phyloP scores from a whole-genome alignment of 2,797 vertebrate genomes.

The Lutjanus campechanus region DNA sequence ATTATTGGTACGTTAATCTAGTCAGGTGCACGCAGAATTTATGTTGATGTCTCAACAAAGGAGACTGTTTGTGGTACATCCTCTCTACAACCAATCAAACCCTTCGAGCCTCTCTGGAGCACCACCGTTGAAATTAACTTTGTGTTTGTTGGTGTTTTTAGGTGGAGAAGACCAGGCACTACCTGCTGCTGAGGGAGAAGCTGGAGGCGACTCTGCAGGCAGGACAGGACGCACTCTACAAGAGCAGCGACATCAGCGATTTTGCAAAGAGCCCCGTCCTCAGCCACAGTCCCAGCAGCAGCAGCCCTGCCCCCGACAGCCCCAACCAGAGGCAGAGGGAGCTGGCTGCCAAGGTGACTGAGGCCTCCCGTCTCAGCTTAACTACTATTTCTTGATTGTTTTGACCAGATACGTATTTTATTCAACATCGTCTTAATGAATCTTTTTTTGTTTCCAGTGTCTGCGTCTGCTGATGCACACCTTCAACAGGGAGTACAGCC shows the following conservation, averaged over 20 bases:
- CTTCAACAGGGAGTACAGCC: conserved; percentile 98
- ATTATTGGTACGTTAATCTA: too few species aligned
- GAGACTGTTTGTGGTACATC: too few species aligned
- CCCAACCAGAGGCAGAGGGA: conserved; percentile 96
- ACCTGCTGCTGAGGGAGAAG: conserved; percentile 96
- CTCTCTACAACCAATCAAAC: background rate
- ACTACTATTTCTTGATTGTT: background rate
- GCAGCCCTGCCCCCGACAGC: conserved; percentile 83
- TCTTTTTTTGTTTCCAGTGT: conserved; percentile 86
- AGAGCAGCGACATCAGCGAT: conserved; percentile 88
- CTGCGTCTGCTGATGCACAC: conserved; percentile 98
- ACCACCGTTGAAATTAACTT: background rate
- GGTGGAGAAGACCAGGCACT: conserved; percentile 99
- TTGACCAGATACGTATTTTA: background rate
- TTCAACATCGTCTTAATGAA: background rate
- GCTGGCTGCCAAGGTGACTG: conserved; percentile 95
- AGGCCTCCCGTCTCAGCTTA: background rate
- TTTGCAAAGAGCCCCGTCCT: conserved; percentile 87
- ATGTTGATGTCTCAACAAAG: too few species aligned
- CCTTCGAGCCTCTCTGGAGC: background rate
- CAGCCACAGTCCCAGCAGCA: conserved; percentile 82
- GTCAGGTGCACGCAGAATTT: too few species aligned
- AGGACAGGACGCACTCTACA: conserved; percentile 89
- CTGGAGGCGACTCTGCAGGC: conserved; percentile 92
- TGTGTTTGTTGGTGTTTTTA: conserved; percentile 60